These are phyloP conservation scores for Ceratosolen fusciceps DNA, from an alignment of 1,140 invertebrate species.

Conservation along the genomic window DNA sequence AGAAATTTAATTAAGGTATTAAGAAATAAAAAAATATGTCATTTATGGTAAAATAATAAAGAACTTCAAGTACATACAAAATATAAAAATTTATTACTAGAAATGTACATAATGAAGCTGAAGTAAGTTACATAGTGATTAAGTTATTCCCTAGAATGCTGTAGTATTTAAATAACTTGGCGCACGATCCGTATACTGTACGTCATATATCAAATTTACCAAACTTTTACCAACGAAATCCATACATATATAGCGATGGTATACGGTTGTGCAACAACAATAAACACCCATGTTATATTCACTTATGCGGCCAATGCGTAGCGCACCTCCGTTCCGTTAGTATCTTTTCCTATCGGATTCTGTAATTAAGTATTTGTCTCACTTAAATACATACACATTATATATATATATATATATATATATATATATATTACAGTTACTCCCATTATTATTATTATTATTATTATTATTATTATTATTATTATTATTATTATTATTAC, in stretches of 20 bases:
- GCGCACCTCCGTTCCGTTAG: constrained; percentile 54
- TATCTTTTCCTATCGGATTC: constrained; percentile 45
- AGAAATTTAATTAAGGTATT: constrained; percentile 3
- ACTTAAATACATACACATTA: constrained; percentile 46
- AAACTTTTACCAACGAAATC: no score
- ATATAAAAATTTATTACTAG: constrained; percentile 6
- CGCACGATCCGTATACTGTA: constrained; percentile 58
- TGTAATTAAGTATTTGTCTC: constrained; percentile 46
- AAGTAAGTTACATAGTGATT: constrained; percentile 39
- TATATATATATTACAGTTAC: constrained; percentile 36
- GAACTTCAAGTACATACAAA: constrained; percentile 21
- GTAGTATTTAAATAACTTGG: constrained; percentile 63
- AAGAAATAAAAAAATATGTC: constrained; percentile 3
- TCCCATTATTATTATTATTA: constrained; percentile 3
- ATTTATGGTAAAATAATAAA: constrained; percentile 18
- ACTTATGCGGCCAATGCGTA: constrained; percentile 67
- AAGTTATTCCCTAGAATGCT: constrained; percentile 56
- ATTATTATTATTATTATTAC: not conserved
- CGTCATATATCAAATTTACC: constrained; percentile 51
- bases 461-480: constrained; percentile 24
- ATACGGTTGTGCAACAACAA: constrained; percentile 27
- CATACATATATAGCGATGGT: constrained; percentile 50
- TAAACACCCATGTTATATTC: constrained; percentile 54
- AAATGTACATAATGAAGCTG: constrained; percentile 23
- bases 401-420: no score